These are phyloP conservation scores for Syrista parreyssii DNA, from an alignment of 2,888 invertebrate species.

Conservation along the genomic window DNA sequence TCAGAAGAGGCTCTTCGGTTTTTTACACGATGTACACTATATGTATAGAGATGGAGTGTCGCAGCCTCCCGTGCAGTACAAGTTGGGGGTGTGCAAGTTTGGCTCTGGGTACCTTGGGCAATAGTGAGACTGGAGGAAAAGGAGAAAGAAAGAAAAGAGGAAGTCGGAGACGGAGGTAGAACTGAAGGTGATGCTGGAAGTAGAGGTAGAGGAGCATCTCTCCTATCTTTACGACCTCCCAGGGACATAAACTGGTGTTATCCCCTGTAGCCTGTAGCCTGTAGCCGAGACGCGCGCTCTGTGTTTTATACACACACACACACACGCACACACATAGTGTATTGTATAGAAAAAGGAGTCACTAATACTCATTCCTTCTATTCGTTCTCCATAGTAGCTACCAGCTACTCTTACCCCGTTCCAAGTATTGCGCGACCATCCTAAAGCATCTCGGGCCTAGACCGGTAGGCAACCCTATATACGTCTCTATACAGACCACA, in stretches of 20 bases:
- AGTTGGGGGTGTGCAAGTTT: neutral
- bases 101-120: neutral
- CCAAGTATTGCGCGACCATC: neutral
- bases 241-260: conserved; percentile 56
- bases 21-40: neutral
- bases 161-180: conserved; percentile 20
- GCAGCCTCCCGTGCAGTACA: neutral
- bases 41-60: neutral
- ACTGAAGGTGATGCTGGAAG: neutral
- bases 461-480: conserved; percentile 3
- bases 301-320: too few species aligned
- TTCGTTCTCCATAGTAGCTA: neutral
- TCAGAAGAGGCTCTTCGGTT: neutral
- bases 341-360: neutral
- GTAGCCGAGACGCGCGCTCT: conserved; percentile 14
- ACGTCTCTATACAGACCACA: conserved; percentile 16
- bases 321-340: too few species aligned
- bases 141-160: conserved; percentile 21
- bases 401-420: neutral
- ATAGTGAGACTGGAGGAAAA: neutral
- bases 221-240: conserved; percentile 55
- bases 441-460: neutral
- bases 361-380: neutral
- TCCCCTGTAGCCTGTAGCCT: conserved; percentile 35
- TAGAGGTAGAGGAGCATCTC: conserved; percentile 18